These are phyloP conservation scores for Apus apus DNA, from an alignment of 2,113 vertebrate genomes.

Conservation along the genomic window DNA sequence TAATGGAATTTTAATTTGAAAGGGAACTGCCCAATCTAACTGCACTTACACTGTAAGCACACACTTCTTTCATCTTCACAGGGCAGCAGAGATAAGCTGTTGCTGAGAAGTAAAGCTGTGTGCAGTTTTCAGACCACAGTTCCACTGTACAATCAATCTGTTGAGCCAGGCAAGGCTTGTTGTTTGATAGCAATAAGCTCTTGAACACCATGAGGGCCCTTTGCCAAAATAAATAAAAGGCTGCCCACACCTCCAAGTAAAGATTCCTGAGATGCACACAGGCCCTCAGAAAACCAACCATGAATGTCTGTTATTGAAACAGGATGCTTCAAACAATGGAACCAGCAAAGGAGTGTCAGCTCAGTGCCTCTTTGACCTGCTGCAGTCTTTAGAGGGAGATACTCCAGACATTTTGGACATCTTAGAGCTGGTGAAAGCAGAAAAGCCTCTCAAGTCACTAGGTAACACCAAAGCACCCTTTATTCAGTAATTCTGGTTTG, in stretches of 20 bases:
- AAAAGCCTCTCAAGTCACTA: slow-evolving; percentile 95
- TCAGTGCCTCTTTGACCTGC: slow-evolving; percentile 95
- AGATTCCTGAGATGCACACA: background rate
- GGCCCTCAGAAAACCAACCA: background rate
- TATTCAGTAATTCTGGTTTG: background rate
- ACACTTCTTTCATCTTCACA: background rate
- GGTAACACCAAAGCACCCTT: slow-evolving; percentile 77
- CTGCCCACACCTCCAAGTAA: background rate
- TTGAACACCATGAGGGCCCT: background rate
- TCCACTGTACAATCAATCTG: background rate
- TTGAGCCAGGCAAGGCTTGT: background rate
- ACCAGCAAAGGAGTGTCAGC: slow-evolving; percentile 93
- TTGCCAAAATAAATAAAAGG: background rate
- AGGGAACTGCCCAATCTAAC: background rate
- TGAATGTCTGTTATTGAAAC: background rate
- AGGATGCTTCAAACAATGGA: slow-evolving; percentile 83
- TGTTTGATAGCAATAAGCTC: background rate
- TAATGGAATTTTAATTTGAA: background rate
- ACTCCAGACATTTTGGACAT: slow-evolving; percentile 91
- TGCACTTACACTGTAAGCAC: background rate
- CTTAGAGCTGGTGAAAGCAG: slow-evolving; percentile 94
- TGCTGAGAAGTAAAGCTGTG: background rate
- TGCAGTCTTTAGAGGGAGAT: slow-evolving; percentile 94
- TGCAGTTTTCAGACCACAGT: background rate
- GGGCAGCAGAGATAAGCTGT: background rate